Percentiles rank a stretch among this genome's conserved stretches.
phyloP scores from a whole-genome alignment of 2,888 invertebrate genomes.

The Anoplius nigerrimus region DNA sequence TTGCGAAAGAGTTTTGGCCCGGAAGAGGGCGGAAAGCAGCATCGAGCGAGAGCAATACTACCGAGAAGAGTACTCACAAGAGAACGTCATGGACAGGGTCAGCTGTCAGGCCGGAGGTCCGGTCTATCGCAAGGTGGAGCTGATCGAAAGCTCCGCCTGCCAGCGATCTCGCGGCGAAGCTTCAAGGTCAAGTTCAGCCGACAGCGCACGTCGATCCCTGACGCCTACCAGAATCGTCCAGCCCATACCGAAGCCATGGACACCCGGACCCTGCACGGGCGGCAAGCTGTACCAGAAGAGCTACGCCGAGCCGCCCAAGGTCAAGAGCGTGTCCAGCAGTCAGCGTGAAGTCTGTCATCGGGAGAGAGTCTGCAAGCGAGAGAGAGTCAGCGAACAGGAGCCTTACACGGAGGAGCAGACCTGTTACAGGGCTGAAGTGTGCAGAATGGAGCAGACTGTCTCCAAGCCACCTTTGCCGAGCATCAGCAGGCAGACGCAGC shows the following conservation, averaged over 20 bases:
- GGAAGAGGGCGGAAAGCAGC: conserved; percentile 30
- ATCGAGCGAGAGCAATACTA: conserved; percentile 33
- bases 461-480: conserved; percentile 49
- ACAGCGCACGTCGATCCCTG: conserved; percentile 67
- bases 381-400: conserved; percentile 31
- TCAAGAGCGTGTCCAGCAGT: conserved; percentile 40
- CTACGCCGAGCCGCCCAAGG: conserved; percentile 54
- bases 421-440: conserved; percentile 53
- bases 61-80: conserved; percentile 35
- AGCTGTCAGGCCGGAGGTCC: conserved; percentile 65
- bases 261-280: conserved; percentile 67
- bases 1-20: conserved; percentile 42
- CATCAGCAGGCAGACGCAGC: conserved; percentile 8
- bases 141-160: conserved; percentile 48
- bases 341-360: conserved; percentile 56
- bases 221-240: conserved; percentile 72
- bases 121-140: conserved; percentile 63
- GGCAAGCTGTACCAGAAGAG: conserved; percentile 65
- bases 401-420: conserved; percentile 57
- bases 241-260: conserved; percentile 71
- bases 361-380: conserved; percentile 39
- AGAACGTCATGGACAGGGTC: conserved; percentile 65
- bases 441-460: conserved; percentile 48
- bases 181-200: conserved; percentile 63
- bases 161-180: conserved; percentile 56